These are phyloP conservation scores for Trichacis sp. DNA, from an alignment of 2,888 invertebrate genomes.

Conservation along the genomic window DNA sequence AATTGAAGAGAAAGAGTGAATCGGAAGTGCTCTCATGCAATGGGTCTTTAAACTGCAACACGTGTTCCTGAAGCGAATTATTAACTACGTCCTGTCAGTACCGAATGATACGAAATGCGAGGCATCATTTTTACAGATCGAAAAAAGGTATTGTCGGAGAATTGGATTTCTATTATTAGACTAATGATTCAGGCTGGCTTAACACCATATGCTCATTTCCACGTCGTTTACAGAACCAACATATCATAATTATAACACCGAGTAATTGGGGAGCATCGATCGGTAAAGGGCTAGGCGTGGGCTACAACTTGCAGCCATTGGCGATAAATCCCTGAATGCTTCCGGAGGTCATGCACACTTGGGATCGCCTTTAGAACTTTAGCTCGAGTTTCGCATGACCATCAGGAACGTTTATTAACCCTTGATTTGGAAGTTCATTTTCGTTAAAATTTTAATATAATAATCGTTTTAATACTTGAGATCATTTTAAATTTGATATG, in stretches of 20 bases:
- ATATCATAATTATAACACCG: slow-evolving; percentile 39
- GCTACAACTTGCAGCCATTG: slow-evolving; percentile 41
- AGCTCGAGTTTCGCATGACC: slow-evolving; percentile 1
- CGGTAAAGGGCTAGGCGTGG: slow-evolving; percentile 28
- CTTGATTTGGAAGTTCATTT: slow-evolving; percentile 1
- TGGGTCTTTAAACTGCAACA: no score
- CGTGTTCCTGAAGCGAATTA: no score
- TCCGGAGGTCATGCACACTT: slow-evolving; percentile 18
- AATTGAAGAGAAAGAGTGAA: no score
- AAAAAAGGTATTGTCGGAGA: slow-evolving; percentile 16
- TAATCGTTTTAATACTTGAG: no score
- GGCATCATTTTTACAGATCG: neutral
- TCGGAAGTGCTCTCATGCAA: no score
- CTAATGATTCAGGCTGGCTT: slow-evolving; percentile 28
- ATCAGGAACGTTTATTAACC: slow-evolving; percentile 18
- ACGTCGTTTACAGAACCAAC: slow-evolving; percentile 42
- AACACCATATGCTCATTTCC: slow-evolving; percentile 39
- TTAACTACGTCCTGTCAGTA: neutral
- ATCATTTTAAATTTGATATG: no score
- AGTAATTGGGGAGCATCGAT: slow-evolving; percentile 44
- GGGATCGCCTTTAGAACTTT: slow-evolving; percentile 17
- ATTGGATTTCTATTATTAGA: slow-evolving; percentile 29
- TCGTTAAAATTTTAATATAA: no score
- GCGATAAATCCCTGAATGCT: slow-evolving; percentile 36
- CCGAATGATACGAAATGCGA: neutral